Percentiles rank a stretch among this genome's conserved stretches.
phyloP scores from a whole-genome alignment of 2,113 vertebrate genomes.

The Neolamprologus variostigma region DNA sequence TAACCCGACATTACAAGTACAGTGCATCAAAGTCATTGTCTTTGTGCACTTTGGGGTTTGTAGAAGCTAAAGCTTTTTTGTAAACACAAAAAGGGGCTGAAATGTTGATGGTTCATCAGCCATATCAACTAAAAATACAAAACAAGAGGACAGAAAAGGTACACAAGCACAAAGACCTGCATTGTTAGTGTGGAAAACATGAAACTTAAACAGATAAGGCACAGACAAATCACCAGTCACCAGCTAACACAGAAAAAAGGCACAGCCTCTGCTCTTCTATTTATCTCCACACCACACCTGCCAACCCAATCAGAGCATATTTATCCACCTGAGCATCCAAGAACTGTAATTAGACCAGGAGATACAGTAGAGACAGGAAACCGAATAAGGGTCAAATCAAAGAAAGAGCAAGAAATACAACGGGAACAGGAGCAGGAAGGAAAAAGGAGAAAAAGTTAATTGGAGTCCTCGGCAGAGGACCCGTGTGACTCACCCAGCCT shows the following conservation, averaged over 20 bases:
- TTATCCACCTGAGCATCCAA: conserved; percentile 17
- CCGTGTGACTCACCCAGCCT: conserved; percentile 29
- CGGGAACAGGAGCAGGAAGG: not conserved
- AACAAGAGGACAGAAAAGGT: conserved; percentile 19
- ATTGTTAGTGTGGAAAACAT: conserved; percentile 38
- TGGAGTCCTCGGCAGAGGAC: conserved; percentile 10
- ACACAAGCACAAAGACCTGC: conserved; percentile 23
- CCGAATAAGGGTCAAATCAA: not conserved
- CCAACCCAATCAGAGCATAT: conserved; percentile 26
- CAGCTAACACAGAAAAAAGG: conserved; percentile 14
- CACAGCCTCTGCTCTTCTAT: not conserved
- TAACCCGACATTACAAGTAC: not conserved
- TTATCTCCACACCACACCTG: not conserved
- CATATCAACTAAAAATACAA: conserved; percentile 23
- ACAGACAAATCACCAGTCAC: conserved; percentile 7
- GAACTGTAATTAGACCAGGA: conserved; percentile 20
- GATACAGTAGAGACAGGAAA: conserved; percentile 13
- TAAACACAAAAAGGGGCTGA: not conserved
- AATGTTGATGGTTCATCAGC: conserved; percentile 24
- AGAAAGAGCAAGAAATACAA: not conserved
- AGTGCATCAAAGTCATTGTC: not conserved
- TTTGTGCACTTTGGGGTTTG: not conserved
- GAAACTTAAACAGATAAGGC: conserved; percentile 50
- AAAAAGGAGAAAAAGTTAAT: not conserved
- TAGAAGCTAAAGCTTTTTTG: not conserved